Base-by-base conservation (phyloP, 1,140 invertebrate genomes). In the Ectropis grisescens region DNA sequence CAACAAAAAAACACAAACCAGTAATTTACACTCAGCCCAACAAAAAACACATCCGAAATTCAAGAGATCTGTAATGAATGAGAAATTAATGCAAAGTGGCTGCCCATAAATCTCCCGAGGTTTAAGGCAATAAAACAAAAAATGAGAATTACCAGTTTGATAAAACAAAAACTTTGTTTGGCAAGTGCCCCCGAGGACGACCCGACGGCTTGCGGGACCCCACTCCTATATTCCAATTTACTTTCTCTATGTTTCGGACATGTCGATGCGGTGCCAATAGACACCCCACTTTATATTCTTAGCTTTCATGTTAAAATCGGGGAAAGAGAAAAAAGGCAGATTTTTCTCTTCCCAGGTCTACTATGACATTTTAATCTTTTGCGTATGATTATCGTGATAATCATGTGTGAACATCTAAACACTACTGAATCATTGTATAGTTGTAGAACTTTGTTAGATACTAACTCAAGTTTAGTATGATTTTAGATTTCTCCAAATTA, bases 101-200 rank as follows among this genome's bases (percentile, higher is more conserved):
- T 47, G 48, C 49, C 60, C 49, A 66, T 78, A 72, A 76, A 76
- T 76, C 64, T 66, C 54, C 32, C 30, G 59, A 50, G 60, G 41
- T 67, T 71, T 59, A 30, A 42, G 55, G 56, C 51, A 70, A 68
- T 72, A 74, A 66, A 70, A 72, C 60, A 78, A 78, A 78, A 78
- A 75, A 69, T 62, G 53, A 47, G 53, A 68, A 68, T 71, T 61
- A 61, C 57, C 66, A 71, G 58, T 75, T 74, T 66, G 60, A 67
- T 71, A 65, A 57, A 72, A 74, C 65, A 79, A 66, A 78, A 78
- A 75, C 43, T 70, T 75, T 65, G 57, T 69, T 69, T 59, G 55
- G 65, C 49, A 67, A 62, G 55, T 58, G 55, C 53, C 55, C 56
- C 53, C 27, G 45, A 55, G 66, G 56, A 58, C 47, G 16, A 19